Evolutionary conservation across 2,113 vertebrate species (phyloP), one percentile per base, ranked within the genome.

Genomic region (Salvator merianae): DNA sequence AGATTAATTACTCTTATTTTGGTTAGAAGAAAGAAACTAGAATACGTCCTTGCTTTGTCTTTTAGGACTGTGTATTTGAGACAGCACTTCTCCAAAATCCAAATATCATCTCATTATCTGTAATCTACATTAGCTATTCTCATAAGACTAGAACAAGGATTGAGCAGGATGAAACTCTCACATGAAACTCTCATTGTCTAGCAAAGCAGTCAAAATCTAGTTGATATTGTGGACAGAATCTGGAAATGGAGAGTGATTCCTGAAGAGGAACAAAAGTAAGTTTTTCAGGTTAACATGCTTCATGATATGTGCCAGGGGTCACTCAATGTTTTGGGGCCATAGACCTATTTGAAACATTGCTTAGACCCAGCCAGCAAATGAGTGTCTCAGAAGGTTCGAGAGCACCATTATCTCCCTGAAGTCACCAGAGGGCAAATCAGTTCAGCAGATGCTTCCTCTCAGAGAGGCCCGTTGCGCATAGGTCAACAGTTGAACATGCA

Each of bases 1-100:
- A 91, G 86, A 90, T 88, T 91, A 87, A 90, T 90, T 91, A 89
- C 89, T 85, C 38, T 88, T 75, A 40, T 80, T 87, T 79, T 79
- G 88, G 50, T 53, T 5, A 32, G 68, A 32, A 69, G 62, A 50
- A n/a, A 14, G 34, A 69, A n/a, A 30, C 10, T 82, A 92, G 88
- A 93, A 85, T 9, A 34, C 83, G 81, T 80, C 84, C 75, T 92
- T 92, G 88, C 88, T 91, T 81, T 40, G 74, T 79, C 75, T 90
- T 79, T 86, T 75, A 84, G 81, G 71, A 90, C 59, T 81, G 85
- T 72, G 47, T 36, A 88, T 90, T 86, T 79, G 34, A 89, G 84
- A 80, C n/a, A 1, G 40, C 59, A 71, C 7, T 26, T 76, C 47
- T 43, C 3, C 32, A 12, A 32, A 75, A 3, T 82, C 74, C 84